Percentiles rank a stretch among this genome's conserved stretches.
These are phyloP conservation scores for Chloroclystis v-ata DNA, from an alignment of 2,888 invertebrate species.

Conservation along the genomic window DNA sequence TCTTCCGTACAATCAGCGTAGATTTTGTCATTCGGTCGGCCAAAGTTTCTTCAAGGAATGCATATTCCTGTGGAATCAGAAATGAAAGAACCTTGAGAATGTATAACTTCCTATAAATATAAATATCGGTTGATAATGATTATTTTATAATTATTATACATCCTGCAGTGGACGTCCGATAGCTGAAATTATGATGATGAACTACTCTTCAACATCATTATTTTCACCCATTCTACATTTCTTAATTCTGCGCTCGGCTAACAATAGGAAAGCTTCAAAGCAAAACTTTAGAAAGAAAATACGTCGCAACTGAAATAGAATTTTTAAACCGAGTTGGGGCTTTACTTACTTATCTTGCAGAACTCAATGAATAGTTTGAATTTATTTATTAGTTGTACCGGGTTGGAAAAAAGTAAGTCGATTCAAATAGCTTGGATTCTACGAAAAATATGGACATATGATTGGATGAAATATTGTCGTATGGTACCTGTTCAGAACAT, in stretches of 20 bases:
- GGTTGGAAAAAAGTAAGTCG: no score
- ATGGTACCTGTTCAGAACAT: no score
- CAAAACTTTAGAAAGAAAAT: constrained; percentile 24
- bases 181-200: no score
- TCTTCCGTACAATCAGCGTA: constrained; percentile 89
- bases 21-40: constrained; percentile 88
- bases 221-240: constrained; percentile 9
- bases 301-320: constrained; percentile 26
- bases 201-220: no score
- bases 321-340: constrained; percentile 24
- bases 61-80: constrained; percentile 78
- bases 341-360: constrained; percentile 22
- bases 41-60: constrained; percentile 84
- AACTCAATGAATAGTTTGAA: constrained; percentile 25
- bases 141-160: no score
- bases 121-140: no score
- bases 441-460: no score
- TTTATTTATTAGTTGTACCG: constrained; percentile 9
- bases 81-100: constrained; percentile 9
- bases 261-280: constrained; percentile 22
- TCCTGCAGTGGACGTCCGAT: no score
- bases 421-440: no score
- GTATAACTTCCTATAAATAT: no score
- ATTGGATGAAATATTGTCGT: no score
- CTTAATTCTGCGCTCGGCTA: constrained; percentile 3